Percentiles rank a stretch among this genome's conserved stretches.
These are phyloP conservation scores for Meandrina meandrites DNA, from an alignment of 92 coral and sea anemone species.

Conservation along the genomic window DNA sequence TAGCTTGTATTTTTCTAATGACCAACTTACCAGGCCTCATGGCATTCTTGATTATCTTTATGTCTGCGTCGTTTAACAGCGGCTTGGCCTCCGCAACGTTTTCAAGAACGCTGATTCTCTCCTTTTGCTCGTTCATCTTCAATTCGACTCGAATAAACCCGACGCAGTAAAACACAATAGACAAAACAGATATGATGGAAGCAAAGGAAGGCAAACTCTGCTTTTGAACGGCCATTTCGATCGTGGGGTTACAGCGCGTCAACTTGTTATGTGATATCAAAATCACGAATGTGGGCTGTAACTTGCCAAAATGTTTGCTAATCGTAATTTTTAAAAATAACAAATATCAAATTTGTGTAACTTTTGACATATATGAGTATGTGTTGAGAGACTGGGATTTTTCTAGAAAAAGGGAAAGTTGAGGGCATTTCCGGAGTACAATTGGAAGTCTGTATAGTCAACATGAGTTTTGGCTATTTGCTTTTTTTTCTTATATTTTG, in stretches of 20 bases:
- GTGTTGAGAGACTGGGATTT: background rate
- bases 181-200: constrained; percentile 1
- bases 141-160: background rate
- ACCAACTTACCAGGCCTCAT: too few relatives aligned
- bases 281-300: background rate
- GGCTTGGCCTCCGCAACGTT: background rate
- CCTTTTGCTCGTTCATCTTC: background rate
- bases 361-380: background rate
- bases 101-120: background rate
- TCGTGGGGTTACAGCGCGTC: background rate
- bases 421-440: background rate
- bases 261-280: background rate
- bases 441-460: background rate
- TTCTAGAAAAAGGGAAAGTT: background rate
- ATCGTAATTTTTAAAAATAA: background rate
- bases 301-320: background rate
- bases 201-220: constrained; percentile 9
- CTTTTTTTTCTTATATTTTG: too few relatives aligned
- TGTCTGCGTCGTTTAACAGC: background rate
- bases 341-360: background rate
- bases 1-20: too few relatives aligned
- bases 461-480: background rate
- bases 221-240: constrained; percentile 1
- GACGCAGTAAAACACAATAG: constrained; percentile 7
- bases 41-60: too few relatives aligned